Evolutionary conservation across 2,888 invertebrate genomes (phyloP).

Genomic region (Lepas anatifera): DNA sequence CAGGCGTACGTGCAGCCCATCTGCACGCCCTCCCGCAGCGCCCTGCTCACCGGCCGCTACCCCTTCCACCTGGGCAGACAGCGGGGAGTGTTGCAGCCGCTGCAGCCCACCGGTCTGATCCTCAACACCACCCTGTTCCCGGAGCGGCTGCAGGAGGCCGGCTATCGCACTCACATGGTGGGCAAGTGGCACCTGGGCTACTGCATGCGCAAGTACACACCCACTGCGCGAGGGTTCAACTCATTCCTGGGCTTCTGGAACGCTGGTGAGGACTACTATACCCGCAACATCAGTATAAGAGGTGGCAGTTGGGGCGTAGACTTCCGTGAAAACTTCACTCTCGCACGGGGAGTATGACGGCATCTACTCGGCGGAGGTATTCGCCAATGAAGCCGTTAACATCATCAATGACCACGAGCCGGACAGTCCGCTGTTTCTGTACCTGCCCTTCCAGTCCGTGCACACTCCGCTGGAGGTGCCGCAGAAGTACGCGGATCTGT

Average conservation of each 20-base stretch:
- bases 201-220: constrained; percentile 59
- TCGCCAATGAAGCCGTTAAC: constrained; percentile 58
- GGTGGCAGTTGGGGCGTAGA: constrained; percentile 70
- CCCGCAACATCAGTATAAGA: constrained; percentile 47
- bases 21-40: constrained; percentile 78
- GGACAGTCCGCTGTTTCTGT: constrained; percentile 61
- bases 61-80: constrained; percentile 76
- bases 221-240: constrained; percentile 62
- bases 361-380: constrained; percentile 69
- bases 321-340: constrained; percentile 78
- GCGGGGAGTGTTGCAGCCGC: constrained; percentile 56
- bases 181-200: constrained; percentile 80
- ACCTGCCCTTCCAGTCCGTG: constrained; percentile 74
- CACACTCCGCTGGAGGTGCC: constrained; percentile 78
- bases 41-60: constrained; percentile 82
- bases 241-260: constrained; percentile 76
- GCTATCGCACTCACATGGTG: constrained; percentile 65
- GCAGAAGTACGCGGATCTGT: constrained; percentile 49
- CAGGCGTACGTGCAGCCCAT: constrained; percentile 79
- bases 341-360: constrained; percentile 76
- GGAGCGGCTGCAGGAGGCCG: constrained; percentile 62
- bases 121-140: constrained; percentile 67
- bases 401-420: constrained; percentile 48
- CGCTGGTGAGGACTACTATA: constrained; percentile 80
- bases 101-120: constrained; percentile 70